A percentile compares a stretch with the other conserved stretches of the same genome.
Evolutionary conservation across 2,888 invertebrate species (phyloP).

Genomic region (Schrankia costaestrigalis): DNA sequence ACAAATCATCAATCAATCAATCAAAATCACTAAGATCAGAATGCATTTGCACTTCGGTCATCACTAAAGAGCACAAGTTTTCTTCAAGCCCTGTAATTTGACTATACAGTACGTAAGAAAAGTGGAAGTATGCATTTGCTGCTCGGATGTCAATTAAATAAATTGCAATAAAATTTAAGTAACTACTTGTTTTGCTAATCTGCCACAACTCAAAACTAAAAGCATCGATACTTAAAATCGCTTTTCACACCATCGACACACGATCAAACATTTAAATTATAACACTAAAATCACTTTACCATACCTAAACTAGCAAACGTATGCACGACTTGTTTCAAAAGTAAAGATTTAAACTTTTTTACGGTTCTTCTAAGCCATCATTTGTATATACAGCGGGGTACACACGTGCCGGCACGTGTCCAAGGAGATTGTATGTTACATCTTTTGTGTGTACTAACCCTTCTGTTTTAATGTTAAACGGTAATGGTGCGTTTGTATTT

Average conservation of each 20-base stretch:
- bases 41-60: no score
- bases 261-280: conserved; percentile 42
- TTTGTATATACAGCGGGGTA: conserved; percentile 67
- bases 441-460: conserved; percentile 40
- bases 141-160: not conserved
- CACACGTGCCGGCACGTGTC: conserved; percentile 66
- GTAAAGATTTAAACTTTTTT: conserved; percentile 50
- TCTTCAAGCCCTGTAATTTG: no score
- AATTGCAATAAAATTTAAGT: no score
- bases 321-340: conserved; percentile 64
- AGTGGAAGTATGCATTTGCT: not conserved
- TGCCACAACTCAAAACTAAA: not conserved
- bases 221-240: conserved; percentile 8
- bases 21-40: no score
- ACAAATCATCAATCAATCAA: no score
- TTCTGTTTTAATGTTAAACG: conserved; percentile 24
- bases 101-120: not conserved
- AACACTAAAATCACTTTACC: conserved; percentile 37
- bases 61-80: no score
- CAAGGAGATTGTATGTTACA: conserved; percentile 27
- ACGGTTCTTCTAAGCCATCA: conserved; percentile 64
- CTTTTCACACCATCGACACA: conserved; percentile 7
- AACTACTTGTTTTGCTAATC: no score
- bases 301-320: conserved; percentile 69
- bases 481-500: conserved; percentile 8